These are phyloP conservation scores for Eufriesea mexicana DNA, from an alignment of 1,140 invertebrate genomes.

Conservation along the genomic window DNA sequence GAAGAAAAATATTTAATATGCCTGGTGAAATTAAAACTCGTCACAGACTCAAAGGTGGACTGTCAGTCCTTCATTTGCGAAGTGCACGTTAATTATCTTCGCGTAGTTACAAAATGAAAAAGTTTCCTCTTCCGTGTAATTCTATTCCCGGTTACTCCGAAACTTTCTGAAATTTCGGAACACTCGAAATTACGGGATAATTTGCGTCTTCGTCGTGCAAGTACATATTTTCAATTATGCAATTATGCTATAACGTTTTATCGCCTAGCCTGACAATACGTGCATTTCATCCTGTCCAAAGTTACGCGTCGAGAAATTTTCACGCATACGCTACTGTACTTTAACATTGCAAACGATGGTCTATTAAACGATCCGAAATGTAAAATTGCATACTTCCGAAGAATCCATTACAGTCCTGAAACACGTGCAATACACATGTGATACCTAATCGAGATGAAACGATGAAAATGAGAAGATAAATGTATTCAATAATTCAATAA, in stretches of 20 bases:
- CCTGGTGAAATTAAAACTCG: not conserved
- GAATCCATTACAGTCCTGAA: too few relatives aligned
- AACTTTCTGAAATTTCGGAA: not conserved
- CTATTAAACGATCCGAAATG: too few relatives aligned
- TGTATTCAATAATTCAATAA: too few relatives aligned
- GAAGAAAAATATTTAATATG: not conserved
- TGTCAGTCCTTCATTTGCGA: not conserved
- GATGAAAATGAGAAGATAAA: too few relatives aligned
- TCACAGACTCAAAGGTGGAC: not conserved
- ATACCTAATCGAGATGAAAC: too few relatives aligned
- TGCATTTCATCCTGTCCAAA: too few relatives aligned
- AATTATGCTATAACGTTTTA: not conserved
- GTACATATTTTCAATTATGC: not conserved
- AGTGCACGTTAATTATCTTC: slow-evolving; percentile 1
- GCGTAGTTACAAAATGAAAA: not conserved
- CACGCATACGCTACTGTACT: too few relatives aligned
- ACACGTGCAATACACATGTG: too few relatives aligned
- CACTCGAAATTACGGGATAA: not conserved
- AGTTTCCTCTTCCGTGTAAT: not conserved
- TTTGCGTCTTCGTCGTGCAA: not conserved
- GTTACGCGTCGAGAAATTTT: too few relatives aligned
- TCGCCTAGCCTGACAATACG: too few relatives aligned
- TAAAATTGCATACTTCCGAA: too few relatives aligned
- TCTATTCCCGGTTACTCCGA: not conserved
- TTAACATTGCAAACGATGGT: too few relatives aligned